Evolutionary conservation across 2,888 invertebrate genomes (phyloP), one percentile per base, ranked within the genome.

Genomic region (Oligia strigilis): DNA sequence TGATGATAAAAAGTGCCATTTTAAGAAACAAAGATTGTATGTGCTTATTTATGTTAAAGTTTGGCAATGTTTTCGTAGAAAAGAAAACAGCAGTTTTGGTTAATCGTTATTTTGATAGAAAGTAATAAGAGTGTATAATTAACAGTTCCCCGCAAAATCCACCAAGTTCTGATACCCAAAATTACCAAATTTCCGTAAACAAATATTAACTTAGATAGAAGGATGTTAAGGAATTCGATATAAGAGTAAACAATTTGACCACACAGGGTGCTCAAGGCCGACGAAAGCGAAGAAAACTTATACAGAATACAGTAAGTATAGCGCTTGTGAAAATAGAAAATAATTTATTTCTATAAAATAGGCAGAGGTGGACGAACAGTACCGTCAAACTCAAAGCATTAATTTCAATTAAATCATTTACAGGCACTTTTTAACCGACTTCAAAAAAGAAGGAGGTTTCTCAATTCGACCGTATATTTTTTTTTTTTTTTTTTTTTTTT

Each of bases 171-270:
- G 14, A 79, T 79, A 80, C 62, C 75, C 43, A 43, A 83, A 71
- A 66, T 76, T 65, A 71, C 0, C 29, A 29, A 29, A 29, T n/a
- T n/a, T n/a, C 29, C 55, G 8, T 49, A 55, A 72, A 69, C 72
- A 72, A 81, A 84, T 84, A 81, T 75, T 75, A 55, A 81, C 60
- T 81, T 58, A 36, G 23, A 64, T 72, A 36, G 29, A 75, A 60
- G 46, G 60, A 84, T 77, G 49, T 11, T 75, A 40, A 72, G 60
- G 60, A 81, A 72, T 81, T 46, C 46, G 65, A 72, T 81, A 74
- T 14, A 40, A 69, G 40, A 72, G 74, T 76, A 74, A 84, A 77
- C 65, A 84, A 72, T 77, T 75, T 64, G 74, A 81, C 67, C 66
- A 67, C 43, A 40, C 19, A 72, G n/a, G 46, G 29, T 19, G 23